Percentiles rank a stretch among this genome's conserved stretches.
These are phyloP conservation scores for Lasiurus cinereus DNA, from an alignment of 2,113 vertebrate genomes.

Conservation along the genomic window DNA sequence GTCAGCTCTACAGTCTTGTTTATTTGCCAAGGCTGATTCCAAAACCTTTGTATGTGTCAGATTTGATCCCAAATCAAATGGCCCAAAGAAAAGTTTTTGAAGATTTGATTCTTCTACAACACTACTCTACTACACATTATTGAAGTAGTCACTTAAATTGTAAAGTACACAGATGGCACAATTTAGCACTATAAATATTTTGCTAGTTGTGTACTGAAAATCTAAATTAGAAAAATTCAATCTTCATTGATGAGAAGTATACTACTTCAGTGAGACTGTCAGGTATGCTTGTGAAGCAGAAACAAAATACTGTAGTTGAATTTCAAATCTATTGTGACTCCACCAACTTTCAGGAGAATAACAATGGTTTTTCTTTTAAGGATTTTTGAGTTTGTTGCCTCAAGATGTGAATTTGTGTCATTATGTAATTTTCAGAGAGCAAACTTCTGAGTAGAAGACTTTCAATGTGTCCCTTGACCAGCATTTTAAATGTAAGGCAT, in stretches of 20 bases:
- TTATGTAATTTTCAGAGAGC: neutral
- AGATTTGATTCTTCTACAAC: neutral
- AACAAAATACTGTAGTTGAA: neutral
- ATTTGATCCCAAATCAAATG: slow-evolving; percentile 21
- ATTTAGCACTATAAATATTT: neutral
- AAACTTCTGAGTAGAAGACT: neutral
- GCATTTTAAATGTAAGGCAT: neutral
- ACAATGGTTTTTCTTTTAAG: neutral
- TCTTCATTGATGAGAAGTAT: neutral
- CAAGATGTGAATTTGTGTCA: neutral
- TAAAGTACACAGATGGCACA: neutral
- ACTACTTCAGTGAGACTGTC: neutral
- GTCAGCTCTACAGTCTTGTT: neutral
- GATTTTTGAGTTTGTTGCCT: slow-evolving; percentile 26
- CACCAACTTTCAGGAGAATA: neutral
- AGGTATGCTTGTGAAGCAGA: neutral
- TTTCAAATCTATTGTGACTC: neutral
- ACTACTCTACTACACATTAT: neutral
- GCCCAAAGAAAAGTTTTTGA: neutral
- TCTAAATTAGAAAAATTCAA: slow-evolving; percentile 2
- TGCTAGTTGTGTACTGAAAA: neutral
- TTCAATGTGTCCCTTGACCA: neutral
- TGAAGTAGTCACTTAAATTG: neutral
- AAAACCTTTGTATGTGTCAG: neutral
- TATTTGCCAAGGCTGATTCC: neutral